These are phyloP conservation scores for Poeciliopsis prolifica DNA, from an alignment of 2,113 vertebrate species.

Conservation along the genomic window DNA sequence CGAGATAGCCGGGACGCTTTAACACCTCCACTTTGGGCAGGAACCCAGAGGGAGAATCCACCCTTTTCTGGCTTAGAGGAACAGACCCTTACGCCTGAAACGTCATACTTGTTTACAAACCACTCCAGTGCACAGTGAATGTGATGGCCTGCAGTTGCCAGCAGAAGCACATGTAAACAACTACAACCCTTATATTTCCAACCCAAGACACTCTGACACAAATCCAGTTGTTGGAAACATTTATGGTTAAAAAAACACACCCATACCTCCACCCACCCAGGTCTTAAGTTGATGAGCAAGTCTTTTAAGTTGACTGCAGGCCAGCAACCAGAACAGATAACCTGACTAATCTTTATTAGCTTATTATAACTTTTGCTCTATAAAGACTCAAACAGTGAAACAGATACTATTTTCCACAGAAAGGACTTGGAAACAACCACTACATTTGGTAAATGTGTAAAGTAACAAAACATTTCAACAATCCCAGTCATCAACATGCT, in stretches of 20 bases:
- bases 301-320: neutral
- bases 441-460: neutral
- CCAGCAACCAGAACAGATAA: neutral
- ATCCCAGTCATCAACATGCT: neutral
- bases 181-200: too few species aligned
- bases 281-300: too few species aligned
- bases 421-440: neutral
- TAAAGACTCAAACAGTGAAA: neutral
- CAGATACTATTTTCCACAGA: neutral
- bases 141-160: neutral
- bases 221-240: neutral
- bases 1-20: neutral
- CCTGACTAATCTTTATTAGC: neutral
- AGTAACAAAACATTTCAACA: neutral
- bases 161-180: neutral
- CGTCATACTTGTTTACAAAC: too few species aligned
- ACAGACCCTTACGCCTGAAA: too few species aligned
- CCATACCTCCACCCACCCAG: too few species aligned
- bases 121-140: neutral
- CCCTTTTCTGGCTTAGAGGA: neutral
- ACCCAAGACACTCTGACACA: too few species aligned
- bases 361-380: neutral
- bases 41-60: neutral
- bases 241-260: neutral
- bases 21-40: neutral